Percentiles rank a stretch among this genome's conserved stretches.
These are phyloP conservation scores for Neoniphon sammara DNA, from an alignment of 2,797 vertebrate species.

Conservation along the genomic window DNA sequence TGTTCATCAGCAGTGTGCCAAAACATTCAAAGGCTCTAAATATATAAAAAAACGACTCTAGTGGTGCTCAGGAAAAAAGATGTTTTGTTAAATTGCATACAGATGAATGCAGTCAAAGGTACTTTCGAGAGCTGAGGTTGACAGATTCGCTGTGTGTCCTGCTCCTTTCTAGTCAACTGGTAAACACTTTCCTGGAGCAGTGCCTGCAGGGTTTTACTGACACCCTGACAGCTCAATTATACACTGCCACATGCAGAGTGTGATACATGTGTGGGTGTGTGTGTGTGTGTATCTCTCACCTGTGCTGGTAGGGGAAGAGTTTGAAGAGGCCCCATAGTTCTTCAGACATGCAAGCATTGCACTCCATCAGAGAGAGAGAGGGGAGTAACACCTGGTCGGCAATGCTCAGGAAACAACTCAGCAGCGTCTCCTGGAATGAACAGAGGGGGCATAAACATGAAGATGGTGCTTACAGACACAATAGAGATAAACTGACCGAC, in stretches of 20 bases:
- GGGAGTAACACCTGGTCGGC: slow-evolving; percentile 97
- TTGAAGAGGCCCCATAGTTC: slow-evolving; percentile 99
- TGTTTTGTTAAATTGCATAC: not conserved
- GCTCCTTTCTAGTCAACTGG: not conserved
- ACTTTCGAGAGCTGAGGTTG: not conserved
- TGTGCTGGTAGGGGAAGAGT: slow-evolving; percentile 96
- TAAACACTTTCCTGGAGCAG: slow-evolving; percentile 31
- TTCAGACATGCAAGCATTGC: slow-evolving; percentile 99
- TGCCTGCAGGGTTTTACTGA: slow-evolving; percentile 20
- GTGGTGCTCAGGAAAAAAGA: slow-evolving; percentile 9
- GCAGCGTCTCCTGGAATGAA: slow-evolving; percentile 87
- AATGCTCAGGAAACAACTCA: slow-evolving; percentile 97
- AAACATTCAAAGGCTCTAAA: slow-evolving; percentile 28
- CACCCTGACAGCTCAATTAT: slow-evolving; percentile 32
- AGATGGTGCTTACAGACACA: not conserved
- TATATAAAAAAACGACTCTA: slow-evolving; percentile 17
- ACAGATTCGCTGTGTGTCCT: not conserved
- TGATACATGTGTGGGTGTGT: not conserved
- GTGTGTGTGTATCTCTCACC: slow-evolving; percentile 80
- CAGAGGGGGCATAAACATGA: not conserved
- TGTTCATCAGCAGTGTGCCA: slow-evolving; percentile 30
- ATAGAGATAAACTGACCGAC: not conserved
- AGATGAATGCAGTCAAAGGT: not conserved
- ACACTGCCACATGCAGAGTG: not conserved
- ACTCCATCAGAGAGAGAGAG: slow-evolving; percentile 96